Evolutionary conservation across 2,888 invertebrate species (phyloP).

Genomic region (Thysanoteuthis rhombus): DNA sequence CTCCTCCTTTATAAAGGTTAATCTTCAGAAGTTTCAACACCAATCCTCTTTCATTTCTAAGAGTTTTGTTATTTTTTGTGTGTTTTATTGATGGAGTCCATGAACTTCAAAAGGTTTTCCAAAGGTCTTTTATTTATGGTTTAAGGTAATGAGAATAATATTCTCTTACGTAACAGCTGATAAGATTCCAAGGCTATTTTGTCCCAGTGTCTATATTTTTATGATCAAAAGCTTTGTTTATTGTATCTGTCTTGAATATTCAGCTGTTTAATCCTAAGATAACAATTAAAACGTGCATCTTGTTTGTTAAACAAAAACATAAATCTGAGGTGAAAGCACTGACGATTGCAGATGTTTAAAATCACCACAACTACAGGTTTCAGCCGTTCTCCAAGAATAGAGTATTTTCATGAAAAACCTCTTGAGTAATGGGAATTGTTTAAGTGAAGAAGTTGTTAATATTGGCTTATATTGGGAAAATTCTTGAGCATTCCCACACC

Average conservation of each 20-base stretch:
- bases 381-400: no score
- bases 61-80: background rate
- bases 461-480: no score
- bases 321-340: background rate
- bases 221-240: background rate
- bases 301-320: background rate
- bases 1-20: no score
- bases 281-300: background rate
- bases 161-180: background rate
- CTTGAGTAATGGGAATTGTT: no score
- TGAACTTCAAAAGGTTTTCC: background rate
- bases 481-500: no score
- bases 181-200: background rate
- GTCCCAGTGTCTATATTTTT: background rate
- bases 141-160: background rate
- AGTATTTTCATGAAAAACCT: no score
- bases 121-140: background rate
- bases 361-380: background rate
- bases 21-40: no score
- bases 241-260: background rate
- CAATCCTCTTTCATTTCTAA: background rate
- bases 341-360: background rate
- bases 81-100: background rate
- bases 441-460: no score
- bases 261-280: background rate